Evolutionary conservation across 2,888 invertebrate genomes (phyloP), one percentile per base, ranked within the genome.

Genomic region (Busseola fusca): DNA sequence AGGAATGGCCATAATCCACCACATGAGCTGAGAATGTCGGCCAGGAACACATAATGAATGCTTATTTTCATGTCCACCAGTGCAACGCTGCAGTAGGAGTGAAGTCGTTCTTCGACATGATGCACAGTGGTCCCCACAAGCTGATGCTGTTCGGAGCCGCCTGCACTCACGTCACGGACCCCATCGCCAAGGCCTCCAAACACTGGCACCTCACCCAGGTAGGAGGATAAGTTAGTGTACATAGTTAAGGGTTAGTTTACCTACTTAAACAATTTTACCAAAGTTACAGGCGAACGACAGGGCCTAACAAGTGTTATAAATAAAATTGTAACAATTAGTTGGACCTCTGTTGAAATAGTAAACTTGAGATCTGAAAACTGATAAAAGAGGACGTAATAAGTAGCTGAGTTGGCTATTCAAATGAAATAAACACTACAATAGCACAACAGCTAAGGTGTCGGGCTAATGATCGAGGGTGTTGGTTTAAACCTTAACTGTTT

Each of bases 161-260:
- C 7, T 99, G 99, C 93, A 99, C 99, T 0, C 98, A 98, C 90
- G 99, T 99, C 84, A 99, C 99, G 0, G 99, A 99, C 92, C 99
- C 99, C 57, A 98, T 99, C 82, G 99, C 99, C 14, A 99, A 99
- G 93, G 99, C 99, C 9, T 98, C 99, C 69, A 98, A 98, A 88
- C 99, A 99, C 92, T 99, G 99, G 99, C 98, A 99, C 90, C 96
- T 99, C 69, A 98, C 98, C 0, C 99, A 99, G 97, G 98, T 98
- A 93, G 69, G 74, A 37, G 82, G 79, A 72, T 74, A 64, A 65
- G 48, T 66, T 76, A 74, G 21, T 83, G 74, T 76, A 58, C 0
- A 67, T 67, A 82, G 56, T 21, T 73, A 73, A 45, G 40, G n/a
- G 4, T 58, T 30, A 30, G 30, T 4, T 56, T 16, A 37, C n/a